Evolutionary conservation across 2,113 vertebrate species (phyloP), one percentile per base, ranked within the genome.

Genomic region (Austrofundulus limnaeus): DNA sequence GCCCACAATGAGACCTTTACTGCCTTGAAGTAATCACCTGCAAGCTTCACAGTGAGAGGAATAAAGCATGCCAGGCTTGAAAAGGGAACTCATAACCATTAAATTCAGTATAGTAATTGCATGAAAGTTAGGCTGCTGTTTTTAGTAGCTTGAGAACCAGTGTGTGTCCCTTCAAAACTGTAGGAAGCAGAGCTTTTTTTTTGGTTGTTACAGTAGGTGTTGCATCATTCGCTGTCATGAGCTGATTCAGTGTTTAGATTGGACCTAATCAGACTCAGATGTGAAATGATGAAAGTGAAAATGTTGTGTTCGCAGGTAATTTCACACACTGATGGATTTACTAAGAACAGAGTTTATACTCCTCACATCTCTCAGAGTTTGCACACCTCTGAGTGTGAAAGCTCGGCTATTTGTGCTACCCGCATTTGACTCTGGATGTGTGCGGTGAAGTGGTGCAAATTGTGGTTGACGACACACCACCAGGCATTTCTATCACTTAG

Each of bases 51-150:
- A 17, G 70, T 64, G 79, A 83, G 73, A 69, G 55, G 66, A 76
- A 77, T 59, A 67, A 78, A 70, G 63, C 66, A 51, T 61, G 72
- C 51, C 72, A 58, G 72, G 59, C 61, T 70, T 73, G 72, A 83
- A 78, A 74, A 55, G 70, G 80, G 83, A 80, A 78, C 64, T 77
- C 61, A 81, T 84, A 83, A 77, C 79, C 85, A 77, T 88, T 88
- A 85, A 83, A 81, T 77, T 80, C 78, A 62, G 73, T 73, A 71
- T 53, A 70, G 77, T 80, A 87, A 88, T 84, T 81, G 75, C 86
- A 83, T 81, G 66, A 83, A 84, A 80, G 80, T 77, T 70, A 48
- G 75, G 64, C 59, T 77, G 81, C 85, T 83, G 86, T 85, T 88
- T n/a, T 88, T 80, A 85, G 62, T 75, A 70, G 52, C 76, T 68